Evolutionary conservation across 2,113 vertebrate genomes (phyloP).

Genomic region (Amblyopsis rosae): DNA sequence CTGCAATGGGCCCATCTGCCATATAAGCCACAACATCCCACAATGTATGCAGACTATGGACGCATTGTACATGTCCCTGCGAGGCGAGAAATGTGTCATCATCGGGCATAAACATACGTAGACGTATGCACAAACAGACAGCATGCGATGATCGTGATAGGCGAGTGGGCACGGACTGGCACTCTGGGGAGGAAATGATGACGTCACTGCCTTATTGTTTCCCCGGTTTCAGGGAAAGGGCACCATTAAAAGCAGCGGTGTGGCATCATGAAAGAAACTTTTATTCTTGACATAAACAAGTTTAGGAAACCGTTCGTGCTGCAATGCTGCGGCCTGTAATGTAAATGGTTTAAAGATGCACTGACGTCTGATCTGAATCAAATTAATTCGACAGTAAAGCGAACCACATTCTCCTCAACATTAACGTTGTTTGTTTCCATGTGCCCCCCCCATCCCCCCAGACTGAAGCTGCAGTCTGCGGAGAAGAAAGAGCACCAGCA

Average conservation of each 20-base stretch:
- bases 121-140: background rate
- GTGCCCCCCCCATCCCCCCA: constrained; percentile 62
- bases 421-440: constrained; percentile 33
- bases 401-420: constrained; percentile 23
- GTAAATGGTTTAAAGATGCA: constrained; percentile 22
- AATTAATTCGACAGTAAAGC: constrained; percentile 22
- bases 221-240: constrained; percentile 3
- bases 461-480: constrained; percentile 85
- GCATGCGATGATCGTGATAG: constrained; percentile 1
- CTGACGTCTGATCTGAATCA: constrained; percentile 12
- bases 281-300: constrained; percentile 39
- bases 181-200: constrained; percentile 8
- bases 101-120: background rate
- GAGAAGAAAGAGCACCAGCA: constrained; percentile 83
- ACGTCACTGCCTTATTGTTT: background rate
- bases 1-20: constrained; percentile 67
- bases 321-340: constrained; percentile 20
- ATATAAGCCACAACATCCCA: constrained; percentile 45
- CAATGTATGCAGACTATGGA: constrained; percentile 19
- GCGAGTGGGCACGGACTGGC: constrained; percentile 7
- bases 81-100: constrained; percentile 13
- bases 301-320: constrained; percentile 23
- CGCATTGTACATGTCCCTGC: constrained; percentile 1
- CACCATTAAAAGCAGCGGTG: constrained; percentile 1
- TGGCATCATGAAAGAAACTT: constrained; percentile 17